A percentile compares a stretch with the other conserved stretches of the same genome.
Conservation (phyloP, 2,797 vertebrate genomes). For the Protosalanx chinensis region DNA sequence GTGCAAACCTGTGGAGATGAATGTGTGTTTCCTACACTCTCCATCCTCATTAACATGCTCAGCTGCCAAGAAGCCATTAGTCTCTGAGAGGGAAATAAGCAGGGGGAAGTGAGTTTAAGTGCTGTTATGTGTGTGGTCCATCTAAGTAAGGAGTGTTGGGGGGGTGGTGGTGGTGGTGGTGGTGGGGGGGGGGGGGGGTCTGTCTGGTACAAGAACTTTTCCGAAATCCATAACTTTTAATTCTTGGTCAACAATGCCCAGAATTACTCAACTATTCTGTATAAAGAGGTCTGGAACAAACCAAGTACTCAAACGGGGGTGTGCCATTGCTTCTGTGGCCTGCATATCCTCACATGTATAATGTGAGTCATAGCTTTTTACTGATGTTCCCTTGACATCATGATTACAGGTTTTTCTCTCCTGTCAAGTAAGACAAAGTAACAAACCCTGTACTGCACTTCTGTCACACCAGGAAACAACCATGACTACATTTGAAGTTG, state of each 20-base stretch:
- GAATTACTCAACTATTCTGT: constrained; percentile 26
- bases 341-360: neutral
- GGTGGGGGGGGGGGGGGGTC: constrained; percentile 30
- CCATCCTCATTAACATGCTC: neutral
- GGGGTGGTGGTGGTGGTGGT: neutral
- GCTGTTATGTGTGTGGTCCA: neutral
- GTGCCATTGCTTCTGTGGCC: neutral
- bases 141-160: neutral
- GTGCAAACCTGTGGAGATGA: neutral
- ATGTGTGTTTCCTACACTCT: neutral
- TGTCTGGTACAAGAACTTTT: neutral
- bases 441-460: too few species aligned
- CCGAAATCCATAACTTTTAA: constrained; percentile 20
- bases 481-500: neutral
- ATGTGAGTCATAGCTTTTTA: too few species aligned
- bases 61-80: neutral
- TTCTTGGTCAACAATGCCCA: constrained; percentile 21
- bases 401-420: too few species aligned
- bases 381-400: too few species aligned
- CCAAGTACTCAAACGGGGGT: neutral
- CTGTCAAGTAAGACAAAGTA: too few species aligned
- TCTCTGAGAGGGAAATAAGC: constrained; percentile 3
- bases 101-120: neutral
- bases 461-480: neutral
- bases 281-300: neutral